Percentiles rank a stretch among this genome's conserved stretches.
Evolutionary conservation across 2,888 invertebrate species (phyloP).

Genomic region (Spodoptera littoralis): DNA sequence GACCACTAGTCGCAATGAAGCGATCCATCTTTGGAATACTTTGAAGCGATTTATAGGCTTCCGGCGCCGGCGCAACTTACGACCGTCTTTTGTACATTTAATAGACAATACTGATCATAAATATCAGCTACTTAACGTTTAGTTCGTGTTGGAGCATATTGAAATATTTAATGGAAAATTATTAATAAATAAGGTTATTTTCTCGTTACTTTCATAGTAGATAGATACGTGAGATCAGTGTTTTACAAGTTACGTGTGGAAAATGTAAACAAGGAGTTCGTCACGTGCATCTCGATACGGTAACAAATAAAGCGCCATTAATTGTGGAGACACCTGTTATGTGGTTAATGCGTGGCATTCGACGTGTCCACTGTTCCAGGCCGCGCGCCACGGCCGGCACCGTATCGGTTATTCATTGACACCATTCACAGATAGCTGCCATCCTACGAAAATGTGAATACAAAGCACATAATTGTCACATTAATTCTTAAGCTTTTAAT

Average conservation of each 20-base stretch:
- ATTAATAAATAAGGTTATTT: too few relatives aligned
- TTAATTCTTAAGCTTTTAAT: neutral
- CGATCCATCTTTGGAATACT: constrained; percentile 64
- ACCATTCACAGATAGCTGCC: constrained; percentile 17
- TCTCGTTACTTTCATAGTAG: neutral
- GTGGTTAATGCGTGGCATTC: constrained; percentile 16
- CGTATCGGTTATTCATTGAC: constrained; percentile 4
- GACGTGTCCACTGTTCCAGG: neutral
- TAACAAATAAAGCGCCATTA: constrained; percentile 19
- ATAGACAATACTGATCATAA: constrained; percentile 23
- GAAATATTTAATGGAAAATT: too few relatives aligned
- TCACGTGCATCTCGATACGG: neutral
- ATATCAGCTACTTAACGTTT: neutral
- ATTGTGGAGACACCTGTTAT: constrained; percentile 28
- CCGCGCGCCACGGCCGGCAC: neutral
- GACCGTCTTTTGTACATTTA: constrained; percentile 26
- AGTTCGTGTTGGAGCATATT: neutral
- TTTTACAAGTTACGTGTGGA: neutral
- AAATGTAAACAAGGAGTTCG: neutral
- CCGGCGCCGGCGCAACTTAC: constrained; percentile 53
- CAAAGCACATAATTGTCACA: neutral
- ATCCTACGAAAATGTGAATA: neutral
- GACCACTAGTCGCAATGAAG: constrained; percentile 58
- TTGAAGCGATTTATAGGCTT: constrained; percentile 54
- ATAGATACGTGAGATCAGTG: too few relatives aligned